Evolutionary conservation across 2,888 invertebrate species (phyloP), one percentile per base, ranked within the genome.

Genomic region (Heliconius ethilla): DNA sequence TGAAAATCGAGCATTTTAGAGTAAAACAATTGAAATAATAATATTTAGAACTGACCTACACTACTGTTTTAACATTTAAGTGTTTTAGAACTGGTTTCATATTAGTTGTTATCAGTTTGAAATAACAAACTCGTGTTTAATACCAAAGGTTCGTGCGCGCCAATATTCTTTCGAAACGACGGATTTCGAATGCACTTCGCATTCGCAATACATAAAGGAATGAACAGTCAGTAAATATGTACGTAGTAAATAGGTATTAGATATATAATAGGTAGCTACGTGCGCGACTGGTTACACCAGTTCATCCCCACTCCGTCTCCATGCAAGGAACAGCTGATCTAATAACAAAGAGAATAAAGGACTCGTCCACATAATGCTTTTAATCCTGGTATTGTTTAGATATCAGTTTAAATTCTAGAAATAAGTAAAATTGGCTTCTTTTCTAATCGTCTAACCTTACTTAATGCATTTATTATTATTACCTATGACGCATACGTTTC

Each of bases 281-380:
- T 72, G 73, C 70, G 75, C n/a, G 76, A 85, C 87, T 84, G 80
- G 87, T 84, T 82, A 74, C 83, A 90, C 91, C 86, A 88, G 91
- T 91, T 87, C 82, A 80, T 82, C 86, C 84, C 85, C 84, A 82
- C 83, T 84, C 85, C 40, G 82, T 79, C 81, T 76, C 81, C 81
- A 78, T 81, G 79, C 81, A 80, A 77, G 85, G 86, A 93, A 92
- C 93, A 93, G 93, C 93, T 93, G 93, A 84, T 81, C 86, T 84
- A 85, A 91, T 89, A 93, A 93, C 94, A 94, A 93, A 93, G 93
- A 90, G 89, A 85, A 84, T 81, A 83, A 84, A 85, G 29, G 66
- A 70, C 62, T 69, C 27, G 27, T 72, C 27, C 66, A 55, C 27
- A 73, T 77, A 25, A 40, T 63, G 40, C 40, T 37, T 11, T 63